A percentile compares a stretch with the other conserved stretches of the same genome.
These are phyloP conservation scores for Premnoplex brunnescens DNA, from an alignment of 2,797 vertebrate genomes.

Conservation along the genomic window DNA sequence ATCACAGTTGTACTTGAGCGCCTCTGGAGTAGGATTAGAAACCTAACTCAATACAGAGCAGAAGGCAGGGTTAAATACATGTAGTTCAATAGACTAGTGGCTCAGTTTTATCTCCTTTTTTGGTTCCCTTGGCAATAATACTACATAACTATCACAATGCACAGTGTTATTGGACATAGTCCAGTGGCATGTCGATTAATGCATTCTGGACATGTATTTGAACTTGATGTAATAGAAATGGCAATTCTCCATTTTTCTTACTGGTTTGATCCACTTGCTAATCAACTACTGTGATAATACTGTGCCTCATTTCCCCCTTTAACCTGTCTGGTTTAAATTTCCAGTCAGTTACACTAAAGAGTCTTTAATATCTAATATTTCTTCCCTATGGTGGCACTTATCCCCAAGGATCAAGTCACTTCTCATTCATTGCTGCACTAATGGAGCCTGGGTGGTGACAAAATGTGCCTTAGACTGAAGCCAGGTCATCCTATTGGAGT, in stretches of 20 bases:
- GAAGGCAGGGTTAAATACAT: background rate
- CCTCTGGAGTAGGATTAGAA: background rate
- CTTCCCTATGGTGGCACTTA: background rate
- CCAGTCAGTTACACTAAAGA: background rate
- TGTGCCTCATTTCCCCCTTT: background rate
- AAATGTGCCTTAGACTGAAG: background rate
- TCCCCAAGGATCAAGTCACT: background rate
- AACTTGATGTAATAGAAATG: background rate
- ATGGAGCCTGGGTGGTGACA: background rate
- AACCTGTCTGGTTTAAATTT: slow-evolving; percentile 30
- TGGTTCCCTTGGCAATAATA: background rate
- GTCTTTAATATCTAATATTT: slow-evolving; percentile 24
- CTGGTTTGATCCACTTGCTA: background rate
- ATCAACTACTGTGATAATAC: background rate
- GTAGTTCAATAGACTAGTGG: background rate
- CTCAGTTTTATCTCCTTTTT: background rate
- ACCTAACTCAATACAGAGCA: background rate
- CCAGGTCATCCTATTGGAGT: background rate
- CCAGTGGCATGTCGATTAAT: background rate
- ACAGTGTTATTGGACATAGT: background rate
- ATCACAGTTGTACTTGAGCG: background rate
- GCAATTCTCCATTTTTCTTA: background rate
- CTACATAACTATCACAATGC: background rate
- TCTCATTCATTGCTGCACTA: background rate
- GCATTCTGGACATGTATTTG: background rate